Conservation (phyloP, 1,140 invertebrate species). For the Drosophila sp. region DNA sequence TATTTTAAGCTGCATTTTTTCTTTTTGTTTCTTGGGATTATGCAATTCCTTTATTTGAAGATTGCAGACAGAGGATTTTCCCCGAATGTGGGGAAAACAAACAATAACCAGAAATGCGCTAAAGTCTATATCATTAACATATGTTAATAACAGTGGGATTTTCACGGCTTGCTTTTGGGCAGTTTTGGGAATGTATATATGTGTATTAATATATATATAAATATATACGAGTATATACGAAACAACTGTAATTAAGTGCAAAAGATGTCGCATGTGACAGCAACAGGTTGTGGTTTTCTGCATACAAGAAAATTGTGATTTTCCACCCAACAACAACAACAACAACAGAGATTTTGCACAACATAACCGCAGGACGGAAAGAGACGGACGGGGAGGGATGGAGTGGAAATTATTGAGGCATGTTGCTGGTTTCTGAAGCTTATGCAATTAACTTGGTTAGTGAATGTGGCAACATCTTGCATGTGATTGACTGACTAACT, state of each 20-base stretch:
- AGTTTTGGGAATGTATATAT: not conserved
- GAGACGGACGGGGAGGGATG: slow-evolving; percentile 6
- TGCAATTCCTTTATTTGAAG: slow-evolving; percentile 42
- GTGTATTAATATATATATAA: too few relatives aligned
- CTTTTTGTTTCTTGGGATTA: slow-evolving; percentile 53
- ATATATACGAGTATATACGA: too few relatives aligned
- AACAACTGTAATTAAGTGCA: slow-evolving; percentile 59
- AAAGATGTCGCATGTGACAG: slow-evolving; percentile 52
- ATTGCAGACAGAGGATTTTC: slow-evolving; percentile 14
- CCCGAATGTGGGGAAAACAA: slow-evolving; percentile 33
- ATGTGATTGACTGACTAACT: slow-evolving; percentile 44
- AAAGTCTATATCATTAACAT: slow-evolving; percentile 64
- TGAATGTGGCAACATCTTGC: slow-evolving; percentile 60
- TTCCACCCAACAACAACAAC: not conserved
- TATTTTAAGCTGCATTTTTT: not conserved
- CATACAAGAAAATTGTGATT: slow-evolving; percentile 50
- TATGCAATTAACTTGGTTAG: slow-evolving; percentile 70
- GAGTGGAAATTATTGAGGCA: slow-evolving; percentile 63
- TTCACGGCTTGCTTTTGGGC: slow-evolving; percentile 1
- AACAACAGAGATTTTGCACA: slow-evolving; percentile 26
- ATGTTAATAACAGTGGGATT: slow-evolving; percentile 33
- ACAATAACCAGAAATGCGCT: slow-evolving; percentile 78
- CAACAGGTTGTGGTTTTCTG: slow-evolving; percentile 63
- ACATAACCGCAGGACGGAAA: slow-evolving; percentile 10
- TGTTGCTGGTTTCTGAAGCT: slow-evolving; percentile 45